A percentile compares a stretch with the other conserved stretches of the same genome.
Evolutionary conservation across 1,140 invertebrate species (phyloP).

Genomic region (Drosophila sucinea): DNA sequence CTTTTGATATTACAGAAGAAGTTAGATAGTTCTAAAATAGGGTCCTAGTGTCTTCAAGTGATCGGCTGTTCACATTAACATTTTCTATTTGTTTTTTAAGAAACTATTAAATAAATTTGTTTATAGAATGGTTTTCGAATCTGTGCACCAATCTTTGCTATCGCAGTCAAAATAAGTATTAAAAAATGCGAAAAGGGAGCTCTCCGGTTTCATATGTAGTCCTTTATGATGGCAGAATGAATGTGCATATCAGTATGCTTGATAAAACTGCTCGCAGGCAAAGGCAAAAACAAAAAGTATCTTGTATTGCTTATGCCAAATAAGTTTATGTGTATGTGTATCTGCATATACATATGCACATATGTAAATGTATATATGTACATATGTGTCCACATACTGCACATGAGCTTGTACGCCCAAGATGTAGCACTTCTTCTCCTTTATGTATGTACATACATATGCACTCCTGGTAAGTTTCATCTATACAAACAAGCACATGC

Average conservation of each 20-base stretch:
- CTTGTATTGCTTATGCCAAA: slow-evolving; percentile 4
- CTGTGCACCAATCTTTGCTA: background rate
- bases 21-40: too few species aligned
- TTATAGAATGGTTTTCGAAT: background rate
- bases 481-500: slow-evolving; percentile 11
- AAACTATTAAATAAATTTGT: background rate
- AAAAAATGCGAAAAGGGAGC: background rate
- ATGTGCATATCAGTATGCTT: background rate
- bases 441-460: slow-evolving; percentile 3
- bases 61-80: too few species aligned
- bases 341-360: background rate
- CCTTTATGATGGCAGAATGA: too few species aligned
- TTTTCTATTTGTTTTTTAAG: background rate
- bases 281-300: slow-evolving; percentile 9
- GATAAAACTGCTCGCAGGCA: slow-evolving; percentile 2
- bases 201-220: background rate
- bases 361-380: background rate
- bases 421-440: slow-evolving; percentile 10
- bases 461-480: background rate
- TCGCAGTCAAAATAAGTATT: background rate
- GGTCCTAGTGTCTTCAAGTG: too few species aligned
- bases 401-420: slow-evolving; percentile 1
- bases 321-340: background rate
- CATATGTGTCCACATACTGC: background rate
- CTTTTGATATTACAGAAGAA: too few species aligned